phyloP scores from a whole-genome alignment of 1,140 invertebrate genomes.

The Achatina immaculata region DNA sequence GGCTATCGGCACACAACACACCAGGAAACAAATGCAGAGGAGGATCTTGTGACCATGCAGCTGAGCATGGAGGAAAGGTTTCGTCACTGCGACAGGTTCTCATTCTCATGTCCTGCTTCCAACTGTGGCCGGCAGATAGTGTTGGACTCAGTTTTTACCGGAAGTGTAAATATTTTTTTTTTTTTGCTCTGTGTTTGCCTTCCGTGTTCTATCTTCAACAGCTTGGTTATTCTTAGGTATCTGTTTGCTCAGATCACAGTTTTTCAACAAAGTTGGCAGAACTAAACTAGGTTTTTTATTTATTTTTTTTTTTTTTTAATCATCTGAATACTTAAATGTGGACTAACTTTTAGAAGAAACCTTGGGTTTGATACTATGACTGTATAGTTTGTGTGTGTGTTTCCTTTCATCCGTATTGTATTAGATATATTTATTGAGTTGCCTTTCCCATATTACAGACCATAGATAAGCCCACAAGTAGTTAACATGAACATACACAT shows the following conservation, averaged over 20 bases:
- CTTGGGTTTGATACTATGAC: too few species aligned
- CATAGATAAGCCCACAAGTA: too few species aligned
- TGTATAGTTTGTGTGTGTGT: too few species aligned
- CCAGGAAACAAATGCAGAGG: conserved; percentile 73
- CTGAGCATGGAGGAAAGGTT: conserved; percentile 81
- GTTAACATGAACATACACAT: too few species aligned
- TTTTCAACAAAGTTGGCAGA: not conserved
- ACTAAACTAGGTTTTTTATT: too few species aligned
- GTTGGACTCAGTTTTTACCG: conserved; percentile 68
- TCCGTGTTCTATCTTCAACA: not conserved
- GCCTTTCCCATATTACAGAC: too few species aligned
- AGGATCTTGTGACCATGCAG: conserved; percentile 72
- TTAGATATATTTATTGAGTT: too few species aligned
- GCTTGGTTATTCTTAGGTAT: not conserved
- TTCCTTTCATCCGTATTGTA: too few species aligned
- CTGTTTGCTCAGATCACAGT: not conserved
- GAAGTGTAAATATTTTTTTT: conserved; percentile 54
- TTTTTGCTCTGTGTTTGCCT: too few species aligned
- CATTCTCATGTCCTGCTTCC: conserved; percentile 68
- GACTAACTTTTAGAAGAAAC: too few species aligned
- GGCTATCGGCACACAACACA: conserved; percentile 70
- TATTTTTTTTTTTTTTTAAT: too few species aligned
- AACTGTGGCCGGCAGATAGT: conserved; percentile 71
- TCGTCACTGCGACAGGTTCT: conserved; percentile 78
- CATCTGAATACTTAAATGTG: too few species aligned